Base-by-base conservation (phyloP, 2,797 vertebrate genomes). In the Enteromius radiatus region DNA sequence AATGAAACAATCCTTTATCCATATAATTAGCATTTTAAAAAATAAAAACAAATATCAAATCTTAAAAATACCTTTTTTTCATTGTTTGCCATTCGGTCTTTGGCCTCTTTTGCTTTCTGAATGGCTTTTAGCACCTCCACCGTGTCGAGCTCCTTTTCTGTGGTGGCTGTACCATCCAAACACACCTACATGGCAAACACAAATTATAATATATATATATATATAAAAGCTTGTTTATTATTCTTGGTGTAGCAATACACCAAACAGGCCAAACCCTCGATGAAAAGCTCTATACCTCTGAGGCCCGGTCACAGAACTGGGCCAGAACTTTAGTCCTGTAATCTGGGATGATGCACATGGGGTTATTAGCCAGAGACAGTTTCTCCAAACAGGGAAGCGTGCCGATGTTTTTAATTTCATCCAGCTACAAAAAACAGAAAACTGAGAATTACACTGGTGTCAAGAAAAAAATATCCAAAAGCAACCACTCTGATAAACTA, bases 101-200 rank as follows among this genome's bases (percentile, higher is more conserved):
- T 98, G 81, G 95, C 95, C 88, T 98, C 97, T 92, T 97, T 99
- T 89, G 98, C 97, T 95, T 99, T 99, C 90, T 97, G 98, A 92
- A 99, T 99, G 82, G 98, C 98, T 93, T 99, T 99, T 49, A 99
- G 88, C 65, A 99, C 98, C 91, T 99, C 98, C 64, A 99, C 98
- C 0, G 98, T 99, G 91, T 99, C 98, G 71, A 98, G 88, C 84
- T 99, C 98, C 86, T 98, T 99, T 90, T 97, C 97, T 43, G 97
- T 97, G 10, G 98, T 97, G 70, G 87, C 81, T 4, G 85, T 91
- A 69, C 93, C 91, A 87, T 99, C 98, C 89, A 99, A 91, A 90
- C 96, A 98, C 69, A 99, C 95, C 98, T 99, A 87, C 31, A 85
- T 3, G 49, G 52, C 5, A 68, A 79, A 68, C 4, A n/a, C 3